A percentile compares a stretch with the other conserved stretches of the same genome.
phyloP scores from a whole-genome alignment of 2,888 invertebrate species.

The Oscheius sp. region DNA sequence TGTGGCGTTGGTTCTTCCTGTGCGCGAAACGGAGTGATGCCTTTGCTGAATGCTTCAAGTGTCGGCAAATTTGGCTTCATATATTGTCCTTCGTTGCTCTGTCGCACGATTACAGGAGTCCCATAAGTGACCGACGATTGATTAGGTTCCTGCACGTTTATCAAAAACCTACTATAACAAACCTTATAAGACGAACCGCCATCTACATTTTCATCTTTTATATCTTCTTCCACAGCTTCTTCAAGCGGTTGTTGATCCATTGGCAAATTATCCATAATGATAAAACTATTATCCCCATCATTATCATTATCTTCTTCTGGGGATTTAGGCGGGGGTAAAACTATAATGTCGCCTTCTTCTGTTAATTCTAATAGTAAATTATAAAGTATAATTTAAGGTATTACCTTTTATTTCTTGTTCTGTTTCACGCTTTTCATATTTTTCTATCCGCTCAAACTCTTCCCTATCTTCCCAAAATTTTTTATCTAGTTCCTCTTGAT shows the following conservation, averaged over 20 bases:
- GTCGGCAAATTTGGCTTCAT: background rate
- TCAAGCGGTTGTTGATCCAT: background rate
- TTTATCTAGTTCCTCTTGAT: slow-evolving; percentile 7
- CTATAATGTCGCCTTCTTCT: slow-evolving; percentile 14
- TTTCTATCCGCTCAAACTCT: background rate
- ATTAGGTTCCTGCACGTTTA: background rate
- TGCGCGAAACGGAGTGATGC: slow-evolving; percentile 45
- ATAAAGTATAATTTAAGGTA: background rate
- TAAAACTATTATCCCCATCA: background rate
- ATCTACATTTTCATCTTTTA: too few relatives aligned
- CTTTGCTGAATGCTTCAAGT: slow-evolving; percentile 25
- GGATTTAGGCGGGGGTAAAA: background rate
- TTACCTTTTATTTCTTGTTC: background rate
- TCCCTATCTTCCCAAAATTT: slow-evolving; percentile 1
- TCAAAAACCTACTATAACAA: too few relatives aligned
- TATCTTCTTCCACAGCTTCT: too few relatives aligned
- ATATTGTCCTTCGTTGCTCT: background rate
- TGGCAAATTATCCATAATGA: slow-evolving; percentile 12
- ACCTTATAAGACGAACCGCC: too few relatives aligned
- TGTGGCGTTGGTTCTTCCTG: slow-evolving; percentile 38
- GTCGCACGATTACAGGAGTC: slow-evolving; percentile 7
- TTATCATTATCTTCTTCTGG: background rate
- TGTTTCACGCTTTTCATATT: background rate
- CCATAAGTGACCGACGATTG: background rate
- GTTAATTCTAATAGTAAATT: background rate